A percentile compares a stretch with the other conserved stretches of the same genome.
These are phyloP conservation scores for Prietella phreatophila DNA, from an alignment of 2,113 vertebrate species.

Conservation along the genomic window DNA sequence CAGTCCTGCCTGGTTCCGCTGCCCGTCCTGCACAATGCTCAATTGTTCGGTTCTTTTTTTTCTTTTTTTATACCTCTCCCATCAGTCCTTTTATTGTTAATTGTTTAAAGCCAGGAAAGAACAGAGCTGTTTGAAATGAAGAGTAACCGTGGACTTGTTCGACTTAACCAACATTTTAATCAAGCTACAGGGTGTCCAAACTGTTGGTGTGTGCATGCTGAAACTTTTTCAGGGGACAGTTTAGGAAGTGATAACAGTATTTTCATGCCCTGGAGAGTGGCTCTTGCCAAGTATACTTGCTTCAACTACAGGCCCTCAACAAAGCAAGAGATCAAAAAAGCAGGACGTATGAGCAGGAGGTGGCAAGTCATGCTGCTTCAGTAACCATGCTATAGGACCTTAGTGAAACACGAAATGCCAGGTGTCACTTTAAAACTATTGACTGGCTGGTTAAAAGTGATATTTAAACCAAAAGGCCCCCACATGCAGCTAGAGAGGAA, in stretches of 20 bases:
- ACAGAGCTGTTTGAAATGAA: neutral
- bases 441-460: neutral
- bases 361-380: neutral
- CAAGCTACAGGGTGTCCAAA: neutral
- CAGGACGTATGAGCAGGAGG: constrained; percentile 13
- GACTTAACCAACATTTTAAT: constrained; percentile 3
- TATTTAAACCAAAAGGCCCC: neutral
- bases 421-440: neutral
- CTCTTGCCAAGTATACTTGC: constrained; percentile 32
- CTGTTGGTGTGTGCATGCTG: neutral
- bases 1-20: constrained; percentile 32
- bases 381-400: neutral
- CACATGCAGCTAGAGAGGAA: neutral
- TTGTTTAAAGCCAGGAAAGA: constrained; percentile 39
- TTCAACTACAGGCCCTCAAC: constrained; percentile 8
- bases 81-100: constrained; percentile 46
- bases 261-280: neutral
- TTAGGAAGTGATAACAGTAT: constrained; percentile 28
- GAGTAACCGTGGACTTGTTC: neutral
- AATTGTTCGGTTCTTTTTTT: constrained; percentile 29
- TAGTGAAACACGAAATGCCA: neutral
- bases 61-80: neutral
- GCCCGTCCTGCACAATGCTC: constrained; percentile 35
- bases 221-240: constrained; percentile 16
- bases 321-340: constrained; percentile 19